Conservation (phyloP, 1,140 invertebrate genomes). For the Drosophila teissieri region DNA sequence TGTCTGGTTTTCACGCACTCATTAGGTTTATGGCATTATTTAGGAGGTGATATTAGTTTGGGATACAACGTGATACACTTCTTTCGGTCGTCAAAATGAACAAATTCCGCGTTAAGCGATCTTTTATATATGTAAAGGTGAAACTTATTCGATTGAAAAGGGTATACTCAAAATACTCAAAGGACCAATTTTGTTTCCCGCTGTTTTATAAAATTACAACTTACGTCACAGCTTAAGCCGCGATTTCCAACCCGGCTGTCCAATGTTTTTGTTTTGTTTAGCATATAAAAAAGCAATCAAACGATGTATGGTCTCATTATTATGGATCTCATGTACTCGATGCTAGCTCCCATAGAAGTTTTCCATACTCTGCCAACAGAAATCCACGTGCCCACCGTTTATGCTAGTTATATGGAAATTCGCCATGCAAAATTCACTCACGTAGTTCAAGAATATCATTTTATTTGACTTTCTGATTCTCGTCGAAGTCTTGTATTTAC, state of each 20-base stretch:
- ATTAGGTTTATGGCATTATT: conserved; percentile 6
- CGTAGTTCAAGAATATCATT: conserved; percentile 37
- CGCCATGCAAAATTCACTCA: conserved; percentile 5
- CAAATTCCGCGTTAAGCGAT: neutral
- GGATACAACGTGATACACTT: neutral
- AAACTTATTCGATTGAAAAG: neutral
- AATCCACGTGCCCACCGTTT: conserved; percentile 40
- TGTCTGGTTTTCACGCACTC: neutral
- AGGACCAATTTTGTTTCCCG: no score
- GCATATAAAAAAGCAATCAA: neutral
- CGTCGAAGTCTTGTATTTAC: conserved; percentile 23
- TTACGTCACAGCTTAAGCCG: no score
- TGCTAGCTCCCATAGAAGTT: conserved; percentile 6
- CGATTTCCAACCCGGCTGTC: no score
- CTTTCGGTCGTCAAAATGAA: no score
- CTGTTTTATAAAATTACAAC: no score
- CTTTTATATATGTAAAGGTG: neutral
- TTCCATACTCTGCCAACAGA: conserved; percentile 4
- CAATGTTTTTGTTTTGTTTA: neutral
- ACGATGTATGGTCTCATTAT: conserved; percentile 30
- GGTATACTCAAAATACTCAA: neutral
- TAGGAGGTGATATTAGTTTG: neutral
- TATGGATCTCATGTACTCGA: conserved; percentile 47
- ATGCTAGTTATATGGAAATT: conserved; percentile 21
- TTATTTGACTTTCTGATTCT: conserved; percentile 59